Percentiles rank a stretch among this genome's conserved stretches.
phyloP scores from a whole-genome alignment of 2,888 invertebrate genomes.

The Trimorus sp. region DNA sequence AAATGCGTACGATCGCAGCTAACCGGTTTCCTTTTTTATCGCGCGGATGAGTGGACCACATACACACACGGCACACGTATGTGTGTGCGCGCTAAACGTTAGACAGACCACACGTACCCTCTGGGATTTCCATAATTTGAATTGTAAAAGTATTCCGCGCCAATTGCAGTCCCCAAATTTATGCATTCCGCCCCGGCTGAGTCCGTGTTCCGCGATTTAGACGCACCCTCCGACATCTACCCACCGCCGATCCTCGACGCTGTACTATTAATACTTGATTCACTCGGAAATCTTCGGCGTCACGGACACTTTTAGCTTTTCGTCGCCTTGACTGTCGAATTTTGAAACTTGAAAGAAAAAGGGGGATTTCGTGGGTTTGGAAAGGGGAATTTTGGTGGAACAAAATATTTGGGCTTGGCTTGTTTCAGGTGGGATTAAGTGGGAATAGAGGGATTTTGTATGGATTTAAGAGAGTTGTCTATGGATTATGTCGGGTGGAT shows the following conservation, averaged over 20 bases:
- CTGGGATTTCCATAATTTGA: slow-evolving; percentile 80
- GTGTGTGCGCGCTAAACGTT: slow-evolving; percentile 34
- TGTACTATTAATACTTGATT: slow-evolving; percentile 53
- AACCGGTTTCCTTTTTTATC: slow-evolving; percentile 62
- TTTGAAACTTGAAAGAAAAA: too few species aligned
- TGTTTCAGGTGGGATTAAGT: too few species aligned
- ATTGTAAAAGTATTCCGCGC: slow-evolving; percentile 80
- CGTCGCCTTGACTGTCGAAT: slow-evolving; percentile 13
- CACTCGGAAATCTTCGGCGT: slow-evolving; percentile 36
- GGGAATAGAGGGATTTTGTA: too few species aligned
- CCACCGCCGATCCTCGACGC: slow-evolving; percentile 51
- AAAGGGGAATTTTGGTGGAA: too few species aligned
- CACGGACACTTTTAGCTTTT: slow-evolving; percentile 32
- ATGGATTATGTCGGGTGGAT: too few species aligned
- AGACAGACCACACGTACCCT: slow-evolving; percentile 68
- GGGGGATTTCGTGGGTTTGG: too few species aligned
- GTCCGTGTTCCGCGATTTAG: slow-evolving; percentile 66
- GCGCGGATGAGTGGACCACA: slow-evolving; percentile 48
- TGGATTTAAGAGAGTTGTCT: too few species aligned
- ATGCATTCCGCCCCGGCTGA: slow-evolving; percentile 72
- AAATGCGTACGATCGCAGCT: slow-evolving; percentile 49
- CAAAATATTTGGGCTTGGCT: too few species aligned
- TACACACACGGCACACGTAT: slow-evolving; percentile 14
- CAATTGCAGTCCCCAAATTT: slow-evolving; percentile 77
- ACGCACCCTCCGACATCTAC: slow-evolving; percentile 62